Conservation (phyloP, 2,888 invertebrate species). For the Dermolepida albohirtum region DNA sequence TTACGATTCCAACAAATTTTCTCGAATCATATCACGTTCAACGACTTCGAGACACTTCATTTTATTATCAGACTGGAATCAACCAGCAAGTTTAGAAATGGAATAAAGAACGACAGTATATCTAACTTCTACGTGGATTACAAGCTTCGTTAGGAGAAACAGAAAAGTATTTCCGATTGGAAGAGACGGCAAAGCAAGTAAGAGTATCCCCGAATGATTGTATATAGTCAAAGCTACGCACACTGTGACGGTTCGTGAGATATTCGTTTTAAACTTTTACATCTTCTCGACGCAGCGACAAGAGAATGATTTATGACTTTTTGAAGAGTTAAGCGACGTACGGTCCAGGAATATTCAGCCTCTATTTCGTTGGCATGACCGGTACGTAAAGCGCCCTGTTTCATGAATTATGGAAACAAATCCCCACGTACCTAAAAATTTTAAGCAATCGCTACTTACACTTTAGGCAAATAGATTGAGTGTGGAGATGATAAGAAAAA, state of each 20-base stretch:
- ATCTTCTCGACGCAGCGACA: constrained; percentile 54
- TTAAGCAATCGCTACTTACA: constrained; percentile 18
- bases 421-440: constrained; percentile 23
- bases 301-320: constrained; percentile 57
- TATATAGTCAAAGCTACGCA: constrained; percentile 14
- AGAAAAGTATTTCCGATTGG: not conserved
- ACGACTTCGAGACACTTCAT: too few relatives aligned
- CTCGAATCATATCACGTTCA: too few relatives aligned
- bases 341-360: constrained; percentile 47
- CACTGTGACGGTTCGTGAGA: constrained; percentile 53
- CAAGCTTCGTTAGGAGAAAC: too few relatives aligned
- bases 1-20: too few relatives aligned
- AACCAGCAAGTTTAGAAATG: too few relatives aligned
- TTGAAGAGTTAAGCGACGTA: constrained; percentile 53
- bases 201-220: not conserved
- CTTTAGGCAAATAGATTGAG: constrained; percentile 23
- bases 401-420: constrained; percentile 51
- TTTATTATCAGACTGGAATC: too few relatives aligned
- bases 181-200: not conserved
- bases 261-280: constrained; percentile 58
- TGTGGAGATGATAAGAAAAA: constrained; percentile 2
- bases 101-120: too few relatives aligned
- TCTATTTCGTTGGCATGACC: constrained; percentile 39
- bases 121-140: too few relatives aligned
- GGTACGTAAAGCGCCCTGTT: constrained; percentile 24